Evolutionary conservation across 2,797 vertebrate genomes (phyloP).

Genomic region (Schizothorax lantsangensis): DNA sequence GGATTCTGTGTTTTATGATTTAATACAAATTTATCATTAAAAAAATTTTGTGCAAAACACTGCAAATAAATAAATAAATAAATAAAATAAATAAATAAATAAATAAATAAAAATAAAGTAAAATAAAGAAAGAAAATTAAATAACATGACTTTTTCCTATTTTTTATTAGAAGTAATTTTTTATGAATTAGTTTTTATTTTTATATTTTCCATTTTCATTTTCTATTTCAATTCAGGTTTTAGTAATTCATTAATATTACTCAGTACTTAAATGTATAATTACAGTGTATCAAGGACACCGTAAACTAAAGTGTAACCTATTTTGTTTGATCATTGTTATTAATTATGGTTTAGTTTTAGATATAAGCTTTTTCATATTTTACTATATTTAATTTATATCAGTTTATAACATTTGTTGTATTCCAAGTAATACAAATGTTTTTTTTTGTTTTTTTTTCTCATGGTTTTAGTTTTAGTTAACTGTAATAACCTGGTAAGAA

Average conservation of each 20-base stretch:
- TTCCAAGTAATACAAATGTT: neutral
- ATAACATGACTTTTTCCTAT: too few species aligned
- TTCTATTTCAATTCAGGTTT: neutral
- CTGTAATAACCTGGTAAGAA: neutral
- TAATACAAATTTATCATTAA: neutral
- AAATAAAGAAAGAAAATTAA: too few species aligned
- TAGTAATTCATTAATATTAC: neutral
- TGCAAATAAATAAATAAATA: neutral
- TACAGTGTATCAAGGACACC: neutral
- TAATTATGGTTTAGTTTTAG: neutral
- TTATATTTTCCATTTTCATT: neutral
- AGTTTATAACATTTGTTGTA: neutral
- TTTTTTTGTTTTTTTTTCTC: neutral
- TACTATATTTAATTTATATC: neutral
- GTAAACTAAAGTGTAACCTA: neutral
- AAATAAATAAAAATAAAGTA: too few species aligned
- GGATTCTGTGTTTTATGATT: neutral
- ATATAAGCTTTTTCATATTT: neutral
- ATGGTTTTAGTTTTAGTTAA: neutral
- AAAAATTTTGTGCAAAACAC: neutral
- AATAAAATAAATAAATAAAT: too few species aligned
- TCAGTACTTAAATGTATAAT: neutral
- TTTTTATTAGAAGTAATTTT: neutral
- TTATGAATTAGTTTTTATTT: neutral
- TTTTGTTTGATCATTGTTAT: neutral